These are phyloP conservation scores for Lepus americanus DNA, from an alignment of 2,113 vertebrate species.

Conservation along the genomic window DNA sequence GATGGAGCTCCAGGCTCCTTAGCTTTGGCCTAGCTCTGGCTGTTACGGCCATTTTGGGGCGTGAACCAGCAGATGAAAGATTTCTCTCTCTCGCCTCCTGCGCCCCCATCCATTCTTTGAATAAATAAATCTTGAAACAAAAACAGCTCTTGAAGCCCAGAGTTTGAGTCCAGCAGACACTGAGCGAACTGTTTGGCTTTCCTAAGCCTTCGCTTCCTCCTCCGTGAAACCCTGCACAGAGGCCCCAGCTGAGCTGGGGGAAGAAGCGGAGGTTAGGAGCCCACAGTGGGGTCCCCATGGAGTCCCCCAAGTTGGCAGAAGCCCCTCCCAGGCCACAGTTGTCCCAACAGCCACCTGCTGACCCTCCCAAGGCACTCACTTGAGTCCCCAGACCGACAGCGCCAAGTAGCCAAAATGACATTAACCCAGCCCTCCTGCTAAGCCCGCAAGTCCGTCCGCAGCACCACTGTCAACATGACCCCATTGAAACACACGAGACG, in stretches of 20 bases:
- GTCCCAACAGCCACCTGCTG: not conserved
- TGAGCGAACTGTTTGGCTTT: not conserved
- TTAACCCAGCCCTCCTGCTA: not conserved
- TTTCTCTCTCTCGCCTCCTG: too few species aligned
- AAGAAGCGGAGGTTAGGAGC: not conserved
- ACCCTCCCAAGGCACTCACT: not conserved
- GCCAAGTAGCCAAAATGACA: not conserved
- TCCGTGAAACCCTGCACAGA: not conserved
- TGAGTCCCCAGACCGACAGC: not conserved
- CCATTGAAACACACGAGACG: conserved; percentile 6
- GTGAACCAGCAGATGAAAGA: too few species aligned
- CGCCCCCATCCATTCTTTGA: too few species aligned
- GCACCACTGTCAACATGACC: not conserved
- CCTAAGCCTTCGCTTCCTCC: not conserved
- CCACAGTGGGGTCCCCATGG: not conserved
- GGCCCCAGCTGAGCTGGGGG: not conserved
- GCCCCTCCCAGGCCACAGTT: not conserved
- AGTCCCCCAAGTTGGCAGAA: not conserved
- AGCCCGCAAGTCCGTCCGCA: not conserved
- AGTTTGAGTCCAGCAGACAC: not conserved
- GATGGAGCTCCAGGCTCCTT: too few species aligned
- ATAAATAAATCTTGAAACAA: too few species aligned
- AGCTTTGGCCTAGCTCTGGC: too few species aligned
- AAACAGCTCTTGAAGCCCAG: not conserved
- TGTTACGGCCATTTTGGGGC: too few species aligned